phyloP scores from a whole-genome alignment of 2,797 vertebrate genomes.

The Fundulus diaphanus region DNA sequence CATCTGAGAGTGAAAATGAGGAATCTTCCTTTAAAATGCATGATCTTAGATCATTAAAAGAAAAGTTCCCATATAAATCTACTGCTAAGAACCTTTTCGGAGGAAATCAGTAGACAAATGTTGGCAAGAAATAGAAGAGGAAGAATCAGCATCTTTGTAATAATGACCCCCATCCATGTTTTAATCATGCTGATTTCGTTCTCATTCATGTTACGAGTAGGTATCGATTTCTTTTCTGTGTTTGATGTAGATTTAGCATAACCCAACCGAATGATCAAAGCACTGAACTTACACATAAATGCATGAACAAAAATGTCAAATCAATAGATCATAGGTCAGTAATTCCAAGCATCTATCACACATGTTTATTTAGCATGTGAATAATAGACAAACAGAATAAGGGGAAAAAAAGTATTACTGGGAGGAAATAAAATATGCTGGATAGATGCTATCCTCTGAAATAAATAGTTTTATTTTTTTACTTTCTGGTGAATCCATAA shows the following conservation, averaged over 20 bases:
- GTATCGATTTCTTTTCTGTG: constrained; percentile 62
- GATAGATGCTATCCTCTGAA: not conserved
- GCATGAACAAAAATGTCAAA: constrained; percentile 75
- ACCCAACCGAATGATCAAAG: constrained; percentile 73
- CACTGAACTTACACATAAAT: constrained; percentile 67
- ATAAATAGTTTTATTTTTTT: not conserved
- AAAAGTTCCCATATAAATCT: no score
- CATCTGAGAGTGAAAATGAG: no score
- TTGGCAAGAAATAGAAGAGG: constrained; percentile 34
- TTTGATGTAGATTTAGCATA: constrained; percentile 75
- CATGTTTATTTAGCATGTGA: constrained; percentile 64
- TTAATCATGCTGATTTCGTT: constrained; percentile 71
- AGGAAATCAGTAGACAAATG: constrained; percentile 5
- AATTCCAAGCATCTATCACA: constrained; percentile 64
- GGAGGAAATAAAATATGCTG: constrained; percentile 6
- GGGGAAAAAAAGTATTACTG: constrained; percentile 22
- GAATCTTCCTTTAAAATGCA: no score
- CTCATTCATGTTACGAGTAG: constrained; percentile 65
- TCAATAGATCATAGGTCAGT: constrained; percentile 77
- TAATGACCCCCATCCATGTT: constrained; percentile 50
- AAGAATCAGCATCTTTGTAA: constrained; percentile 10
- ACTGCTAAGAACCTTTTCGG: not conserved
- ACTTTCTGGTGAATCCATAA: constrained; percentile 7
- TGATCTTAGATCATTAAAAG: no score
- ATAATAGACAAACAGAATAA: constrained; percentile 35